Evolutionary conservation across 2,113 vertebrate genomes (phyloP).

Genomic region (Micromys minutus): DNA sequence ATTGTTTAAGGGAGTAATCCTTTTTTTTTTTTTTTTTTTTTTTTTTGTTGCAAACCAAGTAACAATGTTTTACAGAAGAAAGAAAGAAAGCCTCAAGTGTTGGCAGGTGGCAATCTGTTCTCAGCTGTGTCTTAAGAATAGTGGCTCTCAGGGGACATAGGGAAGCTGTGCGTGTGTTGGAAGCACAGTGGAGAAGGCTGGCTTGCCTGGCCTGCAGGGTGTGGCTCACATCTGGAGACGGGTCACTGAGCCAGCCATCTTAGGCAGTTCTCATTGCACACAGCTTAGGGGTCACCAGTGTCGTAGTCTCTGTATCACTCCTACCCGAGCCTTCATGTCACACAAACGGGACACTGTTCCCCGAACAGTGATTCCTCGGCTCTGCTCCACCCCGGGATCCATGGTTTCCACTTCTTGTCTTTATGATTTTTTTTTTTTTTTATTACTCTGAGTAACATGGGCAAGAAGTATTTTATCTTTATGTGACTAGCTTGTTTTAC

Average conservation of each 20-base stretch:
- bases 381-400: background rate
- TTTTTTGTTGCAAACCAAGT: slow-evolving; percentile 62
- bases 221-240: background rate
- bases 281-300: background rate
- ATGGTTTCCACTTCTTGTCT: too few species aligned
- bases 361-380: background rate
- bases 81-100: slow-evolving; percentile 51
- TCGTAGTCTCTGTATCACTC: background rate
- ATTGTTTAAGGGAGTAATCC: slow-evolving; percentile 51
- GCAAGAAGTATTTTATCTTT: background rate
- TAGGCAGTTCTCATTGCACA: background rate
- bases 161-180: background rate
- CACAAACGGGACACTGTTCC: background rate
- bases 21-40: too few species aligned
- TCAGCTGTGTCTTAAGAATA: slow-evolving; percentile 58
- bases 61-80: slow-evolving; percentile 35
- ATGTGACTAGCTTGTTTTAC: background rate
- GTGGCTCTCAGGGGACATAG: background rate
- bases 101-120: slow-evolving; percentile 44
- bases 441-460: background rate
- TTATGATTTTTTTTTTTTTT: too few species aligned
- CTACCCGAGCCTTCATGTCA: background rate
- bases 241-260: background rate
- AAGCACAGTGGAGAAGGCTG: background rate
- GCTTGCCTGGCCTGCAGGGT: background rate